A percentile compares a stretch with the other conserved stretches of the same genome.
Conservation (phyloP, 2,888 invertebrate genomes). For the Amblyjoppa proteus region DNA sequence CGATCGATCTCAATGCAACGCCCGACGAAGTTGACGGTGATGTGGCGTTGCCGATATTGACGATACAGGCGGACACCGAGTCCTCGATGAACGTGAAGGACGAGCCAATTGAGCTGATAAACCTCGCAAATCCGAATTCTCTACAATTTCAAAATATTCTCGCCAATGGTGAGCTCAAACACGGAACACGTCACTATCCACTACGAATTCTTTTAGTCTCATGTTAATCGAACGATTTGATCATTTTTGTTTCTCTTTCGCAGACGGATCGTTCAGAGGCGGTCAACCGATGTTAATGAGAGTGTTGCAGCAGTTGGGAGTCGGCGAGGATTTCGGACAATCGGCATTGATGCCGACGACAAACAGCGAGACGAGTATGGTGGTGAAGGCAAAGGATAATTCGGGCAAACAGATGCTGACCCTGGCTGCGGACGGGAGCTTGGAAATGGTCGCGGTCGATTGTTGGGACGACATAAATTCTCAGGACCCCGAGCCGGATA, state of each 20-base stretch:
- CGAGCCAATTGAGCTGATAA: constrained; percentile 67
- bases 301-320: constrained; percentile 70
- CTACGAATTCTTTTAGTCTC: constrained; percentile 8
- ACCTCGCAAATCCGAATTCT: constrained; percentile 70
- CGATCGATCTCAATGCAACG: constrained; percentile 40
- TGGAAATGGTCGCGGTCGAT: constrained; percentile 81
- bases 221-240: constrained; percentile 50
- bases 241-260: constrained; percentile 25
- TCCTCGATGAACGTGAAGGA: constrained; percentile 33
- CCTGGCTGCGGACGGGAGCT: constrained; percentile 82
- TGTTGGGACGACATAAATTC: constrained; percentile 73
- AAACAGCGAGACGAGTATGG: constrained; percentile 39
- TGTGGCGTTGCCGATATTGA: constrained; percentile 34
- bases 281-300: constrained; percentile 63
- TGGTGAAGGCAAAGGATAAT: constrained; percentile 68
- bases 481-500: constrained; percentile 45
- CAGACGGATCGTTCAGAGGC: constrained; percentile 46
- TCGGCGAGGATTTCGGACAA: constrained; percentile 62
- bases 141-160: constrained; percentile 71
- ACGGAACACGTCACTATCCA: constrained; percentile 1
- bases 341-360: constrained; percentile 41
- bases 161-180: constrained; percentile 67
- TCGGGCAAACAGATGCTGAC: constrained; percentile 79
- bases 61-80: constrained; percentile 40
- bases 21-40: constrained; percentile 50